Conservation (phyloP, 2,888 invertebrate genomes). For the Eupithecia subfuscata region DNA sequence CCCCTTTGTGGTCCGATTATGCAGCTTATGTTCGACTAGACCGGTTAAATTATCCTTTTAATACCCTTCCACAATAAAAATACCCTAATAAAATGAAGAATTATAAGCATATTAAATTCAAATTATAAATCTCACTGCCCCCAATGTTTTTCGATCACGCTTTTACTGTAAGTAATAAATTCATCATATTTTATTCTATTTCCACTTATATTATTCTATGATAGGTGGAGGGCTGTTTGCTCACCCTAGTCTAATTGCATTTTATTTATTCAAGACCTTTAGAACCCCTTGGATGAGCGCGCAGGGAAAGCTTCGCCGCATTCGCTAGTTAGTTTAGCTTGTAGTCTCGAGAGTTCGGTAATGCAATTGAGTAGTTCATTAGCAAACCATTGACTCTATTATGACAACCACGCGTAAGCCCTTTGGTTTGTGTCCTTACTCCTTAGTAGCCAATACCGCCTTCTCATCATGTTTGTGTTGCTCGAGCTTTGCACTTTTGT, state of each 20-base stretch:
- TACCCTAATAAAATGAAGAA: background rate
- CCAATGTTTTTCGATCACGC: constrained; percentile 29
- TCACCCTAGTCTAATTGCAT: constrained; percentile 74
- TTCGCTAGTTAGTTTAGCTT: constrained; percentile 66
- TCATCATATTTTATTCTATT: constrained; percentile 57
- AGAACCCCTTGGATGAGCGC: constrained; percentile 60
- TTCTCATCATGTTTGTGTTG: background rate
- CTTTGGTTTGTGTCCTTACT: constrained; percentile 2
- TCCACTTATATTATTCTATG: constrained; percentile 50
- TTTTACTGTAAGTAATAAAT: constrained; percentile 49
- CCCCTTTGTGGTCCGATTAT: constrained; percentile 61
- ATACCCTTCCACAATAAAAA: background rate
- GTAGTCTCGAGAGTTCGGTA: constrained; percentile 51
- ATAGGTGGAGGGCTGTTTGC: constrained; percentile 47
- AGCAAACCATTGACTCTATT: constrained; percentile 39
- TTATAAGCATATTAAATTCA: background rate
- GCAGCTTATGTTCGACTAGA: constrained; percentile 34
- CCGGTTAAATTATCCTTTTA: background rate
- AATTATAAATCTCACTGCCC: constrained; percentile 50
- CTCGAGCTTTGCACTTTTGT: background rate
- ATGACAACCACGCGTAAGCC: constrained; percentile 14
- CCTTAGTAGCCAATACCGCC: background rate
- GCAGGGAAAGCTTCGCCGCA: constrained; percentile 57
- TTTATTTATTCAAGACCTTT: constrained; percentile 78
- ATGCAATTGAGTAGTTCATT: constrained; percentile 53